Base-by-base conservation (phyloP, 1,140 invertebrate species). In the Orchesella cincta region DNA sequence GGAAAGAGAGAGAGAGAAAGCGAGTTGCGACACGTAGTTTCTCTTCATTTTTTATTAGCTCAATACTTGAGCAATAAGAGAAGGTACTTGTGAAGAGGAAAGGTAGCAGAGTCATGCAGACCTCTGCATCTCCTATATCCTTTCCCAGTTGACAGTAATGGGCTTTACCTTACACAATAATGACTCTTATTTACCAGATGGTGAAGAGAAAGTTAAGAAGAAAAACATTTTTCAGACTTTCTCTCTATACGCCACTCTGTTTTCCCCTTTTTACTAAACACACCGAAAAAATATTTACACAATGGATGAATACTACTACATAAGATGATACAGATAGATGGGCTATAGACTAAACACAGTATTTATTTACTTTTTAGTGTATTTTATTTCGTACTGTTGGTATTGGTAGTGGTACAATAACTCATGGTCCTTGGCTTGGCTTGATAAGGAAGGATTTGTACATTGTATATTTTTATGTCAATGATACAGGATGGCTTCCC, bases 401-500 rank as follows among this genome's bases (percentile, higher is more conserved):
- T n/a, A n/a, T n/a, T n/a, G n/a, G n/a, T n/a, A n/a, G n/a, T n/a
- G n/a, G n/a, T n/a, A n/a, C n/a, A n/a, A n/a, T n/a, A n/a, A n/a
- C n/a, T n/a, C n/a, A n/a, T n/a, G n/a, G n/a, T n/a, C n/a, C n/a
- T n/a, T n/a, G n/a, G n/a, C n/a, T n/a, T n/a, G n/a, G n/a, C n/a
- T n/a, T n/a, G n/a, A n/a, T n/a, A n/a, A n/a, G n/a, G n/a, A n/a
- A n/a, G n/a, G n/a, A n/a, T n/a, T n/a, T n/a, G n/a, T n/a, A n/a
- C n/a, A n/a, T n/a, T n/a, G 39, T 20, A 46, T 46, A 46, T 20
- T 8, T 20, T 46, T 46, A 46, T 46, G 39, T 46, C 39, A 46
- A 46, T 80, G 88, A 31, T 88, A 39, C 85, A 97, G 95, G 84
- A 96, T 99, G 94, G 93, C 94, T 1, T 93, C 93, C 83, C 88